A percentile compares a stretch with the other conserved stretches of the same genome.
Evolutionary conservation across 2,797 vertebrate species (phyloP).

Genomic region (Sparidentex hasta): DNA sequence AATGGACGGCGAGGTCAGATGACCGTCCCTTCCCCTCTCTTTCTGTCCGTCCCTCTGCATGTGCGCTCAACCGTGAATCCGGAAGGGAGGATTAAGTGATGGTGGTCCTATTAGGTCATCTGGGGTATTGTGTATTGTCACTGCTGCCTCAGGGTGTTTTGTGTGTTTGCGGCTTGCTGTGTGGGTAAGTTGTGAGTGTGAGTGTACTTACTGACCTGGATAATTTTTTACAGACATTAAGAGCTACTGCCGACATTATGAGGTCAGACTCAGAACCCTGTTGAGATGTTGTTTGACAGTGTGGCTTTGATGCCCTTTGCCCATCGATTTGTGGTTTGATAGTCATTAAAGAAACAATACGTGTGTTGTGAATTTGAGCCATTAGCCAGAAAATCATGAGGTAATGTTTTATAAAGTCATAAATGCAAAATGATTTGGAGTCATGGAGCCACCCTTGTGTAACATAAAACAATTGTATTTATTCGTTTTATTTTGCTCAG

Average conservation of each 20-base stretch:
- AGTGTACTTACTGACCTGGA: conserved; percentile 80
- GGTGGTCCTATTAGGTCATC: conserved; percentile 81
- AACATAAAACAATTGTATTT: not conserved
- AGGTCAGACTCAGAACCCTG: conserved; percentile 65
- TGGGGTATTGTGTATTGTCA: conserved; percentile 76
- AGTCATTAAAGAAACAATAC: not conserved
- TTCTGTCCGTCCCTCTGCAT: conserved; percentile 28
- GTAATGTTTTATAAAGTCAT: not conserved
- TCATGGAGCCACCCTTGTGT: not conserved
- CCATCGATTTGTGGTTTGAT: conserved; percentile 19
- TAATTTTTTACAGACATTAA: conserved; percentile 77
- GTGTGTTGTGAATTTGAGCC: not conserved
- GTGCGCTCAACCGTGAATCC: conserved; percentile 52
- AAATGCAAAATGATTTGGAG: not conserved
- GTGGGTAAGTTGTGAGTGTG: conserved; percentile 50
- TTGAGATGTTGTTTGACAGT: conserved; percentile 38
- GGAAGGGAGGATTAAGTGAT: conserved; percentile 73
- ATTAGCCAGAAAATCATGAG: not conserved
- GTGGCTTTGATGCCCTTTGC: conserved; percentile 9
- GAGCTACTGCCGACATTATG: conserved; percentile 63
- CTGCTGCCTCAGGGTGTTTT: conserved; percentile 69
- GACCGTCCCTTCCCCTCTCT: conserved; percentile 47
- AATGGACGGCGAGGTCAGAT: conserved; percentile 72
- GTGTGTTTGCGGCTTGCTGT: conserved; percentile 31
- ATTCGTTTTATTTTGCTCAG: no score